Base-by-base conservation (phyloP, 2,888 invertebrate species). In the Calliopum simillimum region DNA sequence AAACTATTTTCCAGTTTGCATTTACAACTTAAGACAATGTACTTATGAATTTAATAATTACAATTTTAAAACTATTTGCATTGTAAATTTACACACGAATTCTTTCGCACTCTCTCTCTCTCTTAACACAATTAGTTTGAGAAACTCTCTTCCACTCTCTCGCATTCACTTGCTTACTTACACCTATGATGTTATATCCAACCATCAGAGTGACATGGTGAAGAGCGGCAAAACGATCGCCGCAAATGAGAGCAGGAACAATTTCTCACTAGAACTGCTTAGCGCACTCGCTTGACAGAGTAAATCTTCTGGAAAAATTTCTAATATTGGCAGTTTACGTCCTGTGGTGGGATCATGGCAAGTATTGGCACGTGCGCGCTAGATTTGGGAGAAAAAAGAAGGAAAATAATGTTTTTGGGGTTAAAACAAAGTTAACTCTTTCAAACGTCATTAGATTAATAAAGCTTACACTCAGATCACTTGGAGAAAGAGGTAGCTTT, bases 251-350 rank as follows among this genome's bases (percentile, higher is more conserved):
- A 85, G 73, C 44, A 85, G 78, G 71, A 85, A 85, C 44, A 85
- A 74, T 16, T 83, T 82, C 63, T 83, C 90, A 76, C 85, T 83
- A n/a, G 90, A 89, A 77, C 90, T 89, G 79, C 94, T 94, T 70
- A 96, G 88, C 0, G 95, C 95, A 80, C 94, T 94, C 65, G 95
- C 95, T 86, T 95, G 94, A 84, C 95, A 96, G 75, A 93, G 90
- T 77, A 94, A 89, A 81, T 93, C 93, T 85, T 94, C 94, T 3
- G 93, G 92, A 68, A 93, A 90, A 64, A 94, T 89, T 80, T 93
- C 91, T 64, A 94, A 88, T 71, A 94, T 90, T 4, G 92, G 91
- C 73, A 91, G 87, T 72, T 89, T 88, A 5, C 89, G 88, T 21
- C 91, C 91, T 3, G 89, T 88, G 62, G 88, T 87, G 44, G 88